A percentile compares a stretch with the other conserved stretches of the same genome.
phyloP scores from a whole-genome alignment of 1,140 invertebrate genomes.

The Sipha flava region DNA sequence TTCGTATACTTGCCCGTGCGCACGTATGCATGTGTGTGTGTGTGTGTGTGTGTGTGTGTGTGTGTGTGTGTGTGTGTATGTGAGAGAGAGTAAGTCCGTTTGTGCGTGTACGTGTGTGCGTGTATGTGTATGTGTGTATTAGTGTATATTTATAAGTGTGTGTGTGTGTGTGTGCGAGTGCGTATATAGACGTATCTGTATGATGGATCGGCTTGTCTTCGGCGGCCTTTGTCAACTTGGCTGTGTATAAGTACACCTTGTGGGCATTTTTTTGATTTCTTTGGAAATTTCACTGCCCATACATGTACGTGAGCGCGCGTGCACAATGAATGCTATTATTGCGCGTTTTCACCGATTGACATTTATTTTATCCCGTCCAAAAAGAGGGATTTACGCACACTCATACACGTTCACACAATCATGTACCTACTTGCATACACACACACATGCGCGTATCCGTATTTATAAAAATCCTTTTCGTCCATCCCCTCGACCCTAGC shows the following conservation, averaged over 20 bases:
- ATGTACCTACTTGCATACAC: too few species aligned
- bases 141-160: not conserved
- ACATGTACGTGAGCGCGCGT: not conserved
- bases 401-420: not conserved
- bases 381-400: not conserved
- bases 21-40: not conserved
- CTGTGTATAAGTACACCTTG: not conserved
- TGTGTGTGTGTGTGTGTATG: too few species aligned
- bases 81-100: too few species aligned
- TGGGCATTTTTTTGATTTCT: not conserved
- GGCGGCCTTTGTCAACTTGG: constrained; percentile 3
- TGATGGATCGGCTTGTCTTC: constrained; percentile 19
- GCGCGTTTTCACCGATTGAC: not conserved
- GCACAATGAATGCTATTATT: not conserved
- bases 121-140: not conserved
- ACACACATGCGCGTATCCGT: too few species aligned
- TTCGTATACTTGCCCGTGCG: not conserved
- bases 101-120: too few species aligned
- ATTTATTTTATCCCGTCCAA: not conserved
- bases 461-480: not conserved
- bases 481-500: too few species aligned
- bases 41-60: not conserved
- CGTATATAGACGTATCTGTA: not conserved
- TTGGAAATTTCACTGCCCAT: not conserved
- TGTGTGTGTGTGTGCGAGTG: not conserved